These are phyloP conservation scores for Drosophila fuyamai DNA, from an alignment of 1,140 invertebrate species.

Conservation along the genomic window DNA sequence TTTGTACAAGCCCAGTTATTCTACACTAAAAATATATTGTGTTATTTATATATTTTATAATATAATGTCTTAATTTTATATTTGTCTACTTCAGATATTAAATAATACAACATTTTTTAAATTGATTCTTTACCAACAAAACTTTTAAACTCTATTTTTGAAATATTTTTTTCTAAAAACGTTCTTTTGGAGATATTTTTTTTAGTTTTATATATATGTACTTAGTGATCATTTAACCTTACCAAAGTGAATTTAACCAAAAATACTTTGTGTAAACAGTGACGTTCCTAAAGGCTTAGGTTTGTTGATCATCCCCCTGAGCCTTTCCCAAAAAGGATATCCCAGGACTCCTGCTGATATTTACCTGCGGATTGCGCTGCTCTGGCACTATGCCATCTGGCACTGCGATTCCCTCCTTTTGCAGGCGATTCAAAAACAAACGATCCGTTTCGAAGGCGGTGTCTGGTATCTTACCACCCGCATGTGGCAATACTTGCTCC, in stretches of 20 bases:
- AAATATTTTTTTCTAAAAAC: background rate
- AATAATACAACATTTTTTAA: too few relatives aligned
- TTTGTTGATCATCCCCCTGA: background rate
- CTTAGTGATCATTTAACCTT: background rate
- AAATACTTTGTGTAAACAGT: background rate
- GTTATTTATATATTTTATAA: too few relatives aligned
- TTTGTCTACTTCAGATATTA: too few relatives aligned
- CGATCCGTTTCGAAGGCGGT: constrained; percentile 88
- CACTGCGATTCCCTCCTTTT: constrained; percentile 88
- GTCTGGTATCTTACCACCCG: constrained; percentile 88
- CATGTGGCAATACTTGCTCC: constrained; percentile 87
- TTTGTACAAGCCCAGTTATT: too few relatives aligned
- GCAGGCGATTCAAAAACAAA: constrained; percentile 87
- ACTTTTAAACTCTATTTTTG: background rate
- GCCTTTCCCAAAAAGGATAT: background rate
- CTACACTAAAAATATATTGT: background rate
- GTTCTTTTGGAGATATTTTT: too few relatives aligned
- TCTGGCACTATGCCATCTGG: constrained; percentile 87
- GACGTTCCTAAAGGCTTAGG: background rate
- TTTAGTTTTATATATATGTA: too few relatives aligned
- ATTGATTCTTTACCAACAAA: too few relatives aligned
- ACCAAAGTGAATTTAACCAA: background rate
- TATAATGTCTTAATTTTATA: too few relatives aligned
- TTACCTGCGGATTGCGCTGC: constrained; percentile 83
- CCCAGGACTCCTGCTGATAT: background rate